Evolutionary conservation across 2,797 vertebrate species (phyloP).

Genomic region (Melanotaenia nigrans): DNA sequence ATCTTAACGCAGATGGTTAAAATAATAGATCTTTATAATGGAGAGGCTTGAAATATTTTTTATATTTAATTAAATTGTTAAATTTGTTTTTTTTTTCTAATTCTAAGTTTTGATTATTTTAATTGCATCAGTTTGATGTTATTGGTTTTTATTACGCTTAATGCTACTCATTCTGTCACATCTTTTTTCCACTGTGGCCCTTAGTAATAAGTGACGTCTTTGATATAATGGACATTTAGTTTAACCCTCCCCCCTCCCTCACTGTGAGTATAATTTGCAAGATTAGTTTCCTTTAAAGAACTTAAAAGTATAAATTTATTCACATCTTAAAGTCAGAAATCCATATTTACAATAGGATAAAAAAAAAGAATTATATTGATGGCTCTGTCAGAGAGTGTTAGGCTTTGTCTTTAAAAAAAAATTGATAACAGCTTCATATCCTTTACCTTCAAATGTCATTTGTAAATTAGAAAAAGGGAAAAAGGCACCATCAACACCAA

Average conservation of each 20-base stretch:
- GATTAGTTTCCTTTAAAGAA: slow-evolving; percentile 51
- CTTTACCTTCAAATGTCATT: slow-evolving; percentile 16
- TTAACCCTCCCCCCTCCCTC: slow-evolving; percentile 68
- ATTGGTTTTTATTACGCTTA: slow-evolving; percentile 30
- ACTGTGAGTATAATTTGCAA: slow-evolving; percentile 54
- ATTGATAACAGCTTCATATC: slow-evolving; percentile 2
- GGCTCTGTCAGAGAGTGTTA: slow-evolving; percentile 3
- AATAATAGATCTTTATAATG: slow-evolving; percentile 16
- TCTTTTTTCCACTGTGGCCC: slow-evolving; percentile 69
- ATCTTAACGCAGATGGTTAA: slow-evolving; percentile 29
- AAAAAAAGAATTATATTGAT: background rate
- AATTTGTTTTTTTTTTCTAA: slow-evolving; percentile 4
- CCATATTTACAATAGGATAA: slow-evolving; percentile 11
- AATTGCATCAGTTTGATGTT: slow-evolving; percentile 31
- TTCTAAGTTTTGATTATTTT: slow-evolving; percentile 52
- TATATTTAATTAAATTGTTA: slow-evolving; percentile 25
- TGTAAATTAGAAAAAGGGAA: background rate
- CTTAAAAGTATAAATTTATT: background rate
- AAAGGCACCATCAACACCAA: background rate
- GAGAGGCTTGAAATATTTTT: background rate
- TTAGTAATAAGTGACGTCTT: slow-evolving; percentile 83
- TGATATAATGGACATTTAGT: slow-evolving; percentile 78
- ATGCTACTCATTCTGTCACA: slow-evolving; percentile 54
- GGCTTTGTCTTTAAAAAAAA: background rate
- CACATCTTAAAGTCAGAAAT: slow-evolving; percentile 2